A percentile compares a stretch with the other conserved stretches of the same genome.
phyloP scores from a whole-genome alignment of 2,113 vertebrate genomes.

The Actenoides lindsayi region DNA sequence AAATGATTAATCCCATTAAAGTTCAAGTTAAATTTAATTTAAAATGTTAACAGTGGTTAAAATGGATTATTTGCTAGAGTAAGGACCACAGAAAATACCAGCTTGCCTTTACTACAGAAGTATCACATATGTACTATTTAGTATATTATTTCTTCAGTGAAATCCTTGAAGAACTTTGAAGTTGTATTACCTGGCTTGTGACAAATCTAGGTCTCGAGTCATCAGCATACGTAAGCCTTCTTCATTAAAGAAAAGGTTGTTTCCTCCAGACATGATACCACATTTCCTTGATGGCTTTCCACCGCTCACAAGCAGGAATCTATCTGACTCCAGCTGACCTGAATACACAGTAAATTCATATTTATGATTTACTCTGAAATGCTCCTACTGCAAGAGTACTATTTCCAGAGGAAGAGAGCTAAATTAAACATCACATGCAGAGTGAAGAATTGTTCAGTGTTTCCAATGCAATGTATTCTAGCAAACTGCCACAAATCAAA shows the following conservation, averaged over 20 bases:
- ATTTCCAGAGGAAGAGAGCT: background rate
- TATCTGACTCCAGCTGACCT: conserved; percentile 87
- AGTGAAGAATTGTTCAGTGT: background rate
- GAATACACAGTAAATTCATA: conserved; percentile 57
- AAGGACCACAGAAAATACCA: background rate
- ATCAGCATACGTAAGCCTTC: conserved; percentile 95
- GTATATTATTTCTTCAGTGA: background rate
- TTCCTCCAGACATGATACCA: conserved; percentile 95
- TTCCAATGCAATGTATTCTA: background rate
- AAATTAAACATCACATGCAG: background rate
- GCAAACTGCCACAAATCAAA: background rate
- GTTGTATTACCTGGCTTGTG: conserved; percentile 89
- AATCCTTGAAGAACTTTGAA: conserved; percentile 8
- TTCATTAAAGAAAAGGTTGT: conserved; percentile 97
- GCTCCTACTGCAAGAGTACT: background rate
- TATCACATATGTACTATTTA: background rate
- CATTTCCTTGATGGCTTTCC: conserved; percentile 97
- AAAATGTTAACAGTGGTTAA: background rate
- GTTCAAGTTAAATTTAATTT: background rate
- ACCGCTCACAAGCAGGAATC: conserved; percentile 90
- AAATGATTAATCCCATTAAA: background rate
- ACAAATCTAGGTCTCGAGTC: conserved; percentile 92
- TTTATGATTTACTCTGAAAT: conserved; percentile 14
- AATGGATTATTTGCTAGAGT: background rate
- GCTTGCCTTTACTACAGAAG: background rate